Evolutionary conservation across 2,888 invertebrate species (phyloP).

Genomic region (Epinotia demarniana): DNA sequence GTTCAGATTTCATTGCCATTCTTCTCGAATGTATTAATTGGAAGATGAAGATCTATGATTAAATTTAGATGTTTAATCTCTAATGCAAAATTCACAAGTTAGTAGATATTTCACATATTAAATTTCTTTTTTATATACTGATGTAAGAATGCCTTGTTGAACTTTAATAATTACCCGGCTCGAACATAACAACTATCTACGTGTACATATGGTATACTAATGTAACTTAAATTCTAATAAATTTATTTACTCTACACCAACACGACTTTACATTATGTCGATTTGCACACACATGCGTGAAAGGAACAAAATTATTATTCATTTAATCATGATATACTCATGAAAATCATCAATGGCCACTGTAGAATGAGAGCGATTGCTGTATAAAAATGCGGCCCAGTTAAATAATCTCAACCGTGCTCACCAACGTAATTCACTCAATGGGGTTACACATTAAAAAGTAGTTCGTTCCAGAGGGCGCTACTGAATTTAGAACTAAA

Average conservation of each 20-base stretch:
- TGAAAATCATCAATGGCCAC: constrained; percentile 8
- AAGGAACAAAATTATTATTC: constrained; percentile 12
- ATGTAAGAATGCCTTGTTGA: not conserved
- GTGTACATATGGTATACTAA: constrained; percentile 26
- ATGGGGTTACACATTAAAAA: not conserved
- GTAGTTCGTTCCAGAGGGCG: not conserved
- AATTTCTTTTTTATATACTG: too few species aligned
- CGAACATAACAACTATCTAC: constrained; percentile 41
- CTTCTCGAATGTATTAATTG: too few species aligned
- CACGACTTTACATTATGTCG: not conserved
- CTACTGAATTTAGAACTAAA: not conserved
- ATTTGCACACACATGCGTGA: not conserved
- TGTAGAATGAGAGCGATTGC: not conserved
- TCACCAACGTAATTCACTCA: not conserved
- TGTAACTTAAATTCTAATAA: constrained; percentile 30
- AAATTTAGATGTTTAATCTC: too few species aligned
- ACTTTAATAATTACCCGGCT: constrained; percentile 30
- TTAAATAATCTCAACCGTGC: not conserved
- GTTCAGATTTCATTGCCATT: too few species aligned
- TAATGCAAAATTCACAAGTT: too few species aligned
- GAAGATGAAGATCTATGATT: too few species aligned
- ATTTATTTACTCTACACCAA: constrained; percentile 35
- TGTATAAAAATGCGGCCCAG: too few species aligned
- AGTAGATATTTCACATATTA: too few species aligned
- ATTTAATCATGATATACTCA: not conserved